Conservation (phyloP, 2,888 invertebrate species). For the Pachycephus smyrnensis region DNA sequence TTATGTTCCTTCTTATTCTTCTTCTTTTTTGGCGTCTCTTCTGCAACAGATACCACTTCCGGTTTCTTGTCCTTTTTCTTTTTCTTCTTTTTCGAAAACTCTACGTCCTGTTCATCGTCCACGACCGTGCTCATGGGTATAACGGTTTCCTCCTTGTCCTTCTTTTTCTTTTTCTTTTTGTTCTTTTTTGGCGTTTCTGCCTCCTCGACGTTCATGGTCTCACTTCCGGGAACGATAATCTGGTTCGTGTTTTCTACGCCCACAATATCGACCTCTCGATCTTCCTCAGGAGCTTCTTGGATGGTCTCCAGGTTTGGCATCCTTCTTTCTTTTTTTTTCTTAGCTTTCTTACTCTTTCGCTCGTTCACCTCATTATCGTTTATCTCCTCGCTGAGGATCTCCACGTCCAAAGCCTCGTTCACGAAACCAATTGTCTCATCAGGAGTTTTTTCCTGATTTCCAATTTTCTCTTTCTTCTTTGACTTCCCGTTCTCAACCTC, state of each 20-base stretch:
- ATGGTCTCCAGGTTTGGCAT: slow-evolving; percentile 54
- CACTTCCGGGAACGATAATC: background rate
- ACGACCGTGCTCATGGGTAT: background rate
- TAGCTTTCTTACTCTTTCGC: slow-evolving; percentile 42
- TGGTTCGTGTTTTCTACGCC: background rate
- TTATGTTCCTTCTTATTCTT: slow-evolving; percentile 7
- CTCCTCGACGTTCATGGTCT: slow-evolving; percentile 5
- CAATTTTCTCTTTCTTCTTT: slow-evolving; percentile 37
- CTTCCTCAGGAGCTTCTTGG: slow-evolving; percentile 49
- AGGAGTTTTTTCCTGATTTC: slow-evolving; percentile 11
- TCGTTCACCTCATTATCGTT: slow-evolving; percentile 56
- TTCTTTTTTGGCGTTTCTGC: slow-evolving; percentile 20
- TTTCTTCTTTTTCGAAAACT: slow-evolving; percentile 6
- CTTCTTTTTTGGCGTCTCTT: slow-evolving; percentile 6
- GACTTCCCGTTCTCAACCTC: slow-evolving; percentile 54
- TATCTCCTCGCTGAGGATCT: slow-evolving; percentile 42
- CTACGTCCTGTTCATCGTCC: slow-evolving; percentile 8
- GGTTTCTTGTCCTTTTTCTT: slow-evolving; percentile 27
- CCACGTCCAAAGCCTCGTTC: slow-evolving; percentile 53
- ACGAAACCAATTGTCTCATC: slow-evolving; percentile 39
- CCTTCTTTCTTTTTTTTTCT: slow-evolving; percentile 40
- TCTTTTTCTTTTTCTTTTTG: slow-evolving; percentile 10
- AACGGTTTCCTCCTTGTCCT: background rate
- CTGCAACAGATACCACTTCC: slow-evolving; percentile 20
- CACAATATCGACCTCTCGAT: slow-evolving; percentile 16